phyloP scores from a whole-genome alignment of 2,888 invertebrate genomes.

The Pilophorus perplexus region DNA sequence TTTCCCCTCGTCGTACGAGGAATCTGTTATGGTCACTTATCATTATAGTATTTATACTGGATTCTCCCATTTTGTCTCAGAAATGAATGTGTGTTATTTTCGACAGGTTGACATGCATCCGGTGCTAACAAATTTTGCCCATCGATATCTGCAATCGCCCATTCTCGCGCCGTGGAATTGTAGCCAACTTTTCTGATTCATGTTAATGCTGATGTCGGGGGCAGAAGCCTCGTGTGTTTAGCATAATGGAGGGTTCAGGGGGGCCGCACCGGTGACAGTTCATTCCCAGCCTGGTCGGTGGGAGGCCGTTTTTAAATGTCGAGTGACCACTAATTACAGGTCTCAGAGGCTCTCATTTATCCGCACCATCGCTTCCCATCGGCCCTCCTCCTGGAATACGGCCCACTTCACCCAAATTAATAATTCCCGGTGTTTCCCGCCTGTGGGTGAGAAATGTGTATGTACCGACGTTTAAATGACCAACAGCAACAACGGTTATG shows the following conservation, averaged over 20 bases:
- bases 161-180: too few relatives aligned
- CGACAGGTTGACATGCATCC: too few relatives aligned
- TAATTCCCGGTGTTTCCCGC: conserved; percentile 1
- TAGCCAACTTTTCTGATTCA: conserved; percentile 33
- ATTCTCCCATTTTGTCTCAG: too few relatives aligned
- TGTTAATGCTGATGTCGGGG: conserved; percentile 17
- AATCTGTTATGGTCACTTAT: too few relatives aligned
- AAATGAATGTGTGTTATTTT: too few relatives aligned
- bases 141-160: too few relatives aligned
- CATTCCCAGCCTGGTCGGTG: background rate
- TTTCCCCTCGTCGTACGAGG: too few relatives aligned
- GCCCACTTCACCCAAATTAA: conserved; percentile 2
- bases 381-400: background rate
- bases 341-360: background rate
- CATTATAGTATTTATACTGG: too few relatives aligned
- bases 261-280: conserved; percentile 16
- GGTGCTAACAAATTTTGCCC: too few relatives aligned
- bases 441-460: background rate
- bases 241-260: conserved; percentile 18
- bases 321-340: conserved; percentile 33
- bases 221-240: conserved; percentile 15
- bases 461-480: too few relatives aligned
- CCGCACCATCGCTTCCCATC: background rate
- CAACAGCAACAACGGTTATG: too few relatives aligned
- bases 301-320: conserved; percentile 15